Evolutionary conservation across 1,140 invertebrate species (phyloP).

Genomic region (Lethrus apterus): DNA sequence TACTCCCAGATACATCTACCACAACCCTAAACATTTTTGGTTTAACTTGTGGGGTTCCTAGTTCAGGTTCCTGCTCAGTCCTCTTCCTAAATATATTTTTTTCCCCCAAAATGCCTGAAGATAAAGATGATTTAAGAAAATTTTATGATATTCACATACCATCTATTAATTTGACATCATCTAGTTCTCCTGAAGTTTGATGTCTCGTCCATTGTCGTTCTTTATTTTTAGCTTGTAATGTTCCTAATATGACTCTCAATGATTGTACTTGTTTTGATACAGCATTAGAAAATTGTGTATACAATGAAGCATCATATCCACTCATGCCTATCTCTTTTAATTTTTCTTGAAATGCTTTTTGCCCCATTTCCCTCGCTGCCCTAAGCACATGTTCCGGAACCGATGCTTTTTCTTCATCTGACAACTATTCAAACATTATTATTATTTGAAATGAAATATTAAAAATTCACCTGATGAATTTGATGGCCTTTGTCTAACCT

Average conservation of each 20-base stretch:
- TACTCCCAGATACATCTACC: conserved; percentile 90
- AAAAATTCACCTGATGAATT: conserved; percentile 67
- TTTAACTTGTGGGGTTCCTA: conserved; percentile 75
- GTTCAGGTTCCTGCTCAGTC: conserved; percentile 74
- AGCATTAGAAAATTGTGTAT: conserved; percentile 70
- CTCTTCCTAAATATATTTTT: conserved; percentile 82
- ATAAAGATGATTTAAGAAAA: conserved; percentile 3
- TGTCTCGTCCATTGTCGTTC: conserved; percentile 89
- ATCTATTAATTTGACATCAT: conserved; percentile 94
- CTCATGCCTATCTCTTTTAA: conserved; percentile 92
- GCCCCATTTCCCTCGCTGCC: conserved; percentile 88
- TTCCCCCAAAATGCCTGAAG: conserved; percentile 74
- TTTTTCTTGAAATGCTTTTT: conserved; percentile 81
- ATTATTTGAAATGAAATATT: conserved; percentile 3
- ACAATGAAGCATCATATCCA: conserved; percentile 83
- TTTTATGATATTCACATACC: conserved; percentile 46
- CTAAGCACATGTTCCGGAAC: conserved; percentile 83
- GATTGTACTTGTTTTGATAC: conserved; percentile 69
- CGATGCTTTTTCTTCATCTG: conserved; percentile 82
- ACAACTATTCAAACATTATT: conserved; percentile 47
- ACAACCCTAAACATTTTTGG: conserved; percentile 86
- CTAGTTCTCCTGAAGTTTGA: conserved; percentile 90
- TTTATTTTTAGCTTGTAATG: conserved; percentile 84
- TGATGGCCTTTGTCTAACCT: conserved; percentile 86
- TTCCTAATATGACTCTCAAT: conserved; percentile 56